Evolutionary conservation across 1,140 invertebrate species (phyloP), one percentile per base, ranked within the genome.

Genomic region (Aphis craccivora): DNA sequence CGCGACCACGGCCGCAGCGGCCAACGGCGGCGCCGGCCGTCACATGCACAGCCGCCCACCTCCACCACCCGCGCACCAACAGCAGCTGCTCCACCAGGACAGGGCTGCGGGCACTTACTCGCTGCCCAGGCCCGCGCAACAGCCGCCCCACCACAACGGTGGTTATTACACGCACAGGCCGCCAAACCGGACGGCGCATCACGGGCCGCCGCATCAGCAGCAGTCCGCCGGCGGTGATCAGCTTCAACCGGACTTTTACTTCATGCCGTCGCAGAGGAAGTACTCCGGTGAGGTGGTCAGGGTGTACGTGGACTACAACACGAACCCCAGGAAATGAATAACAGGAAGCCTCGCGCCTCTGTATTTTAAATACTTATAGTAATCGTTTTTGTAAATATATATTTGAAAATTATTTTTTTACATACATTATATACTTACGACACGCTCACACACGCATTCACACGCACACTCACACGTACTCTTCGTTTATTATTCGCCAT

Each of bases 191-290:
- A 95, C 94, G 2, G 25, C 94, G 93, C 60, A 94, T 91, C 93
- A 76, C 93, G 18, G 67, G 55, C 94, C 94, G 76, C 94, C 95
- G 94, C 86, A 96, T 94, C 96, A 97, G 84, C 95, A 94, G 94
- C 95, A 94, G 94, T 93, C 93, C 51, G 37, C 84, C 94, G 94
- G 94, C 95, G 94, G 87, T 45, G 94, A 94, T 89, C 94, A 96
- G 94, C 87, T 96, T 94, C 96, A 97, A 94, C 97, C 98, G 0
- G 98, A 99, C 95, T 99, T 99, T 95, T 99, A 99, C 95, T 99
- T 99, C 95, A 98, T 99, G 98, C 98, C 98, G 30, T 98, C 98
- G 53, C 98, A 99, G 94, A 95, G 98, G 90, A 98, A 98, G 95
- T 98, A 98, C 95, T 98, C 98, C 94, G 98, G 98, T 93, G 98